Base-by-base conservation (phyloP, 2,888 invertebrate species). In the Drosophila rubida region DNA sequence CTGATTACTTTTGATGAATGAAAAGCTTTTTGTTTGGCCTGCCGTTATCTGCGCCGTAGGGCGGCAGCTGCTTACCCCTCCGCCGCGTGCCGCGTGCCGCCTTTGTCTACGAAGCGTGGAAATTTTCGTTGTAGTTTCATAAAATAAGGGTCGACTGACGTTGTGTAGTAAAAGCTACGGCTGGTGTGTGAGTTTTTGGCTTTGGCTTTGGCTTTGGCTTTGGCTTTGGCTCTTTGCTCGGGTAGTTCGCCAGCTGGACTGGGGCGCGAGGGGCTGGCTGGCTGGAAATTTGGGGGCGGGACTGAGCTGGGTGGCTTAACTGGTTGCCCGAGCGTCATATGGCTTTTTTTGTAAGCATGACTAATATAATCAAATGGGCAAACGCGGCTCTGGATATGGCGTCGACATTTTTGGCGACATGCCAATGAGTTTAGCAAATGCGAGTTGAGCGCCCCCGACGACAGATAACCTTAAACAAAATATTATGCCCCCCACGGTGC, bases 1-100 rank as follows among this genome's bases (percentile, higher is more conserved):
- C 67, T 62, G 88, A 75, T 80, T 82, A 65, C 58, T 83, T 86
- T 89, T 89, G 81, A 90, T 89, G 89, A 89, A 89, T 89, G 89
- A 89, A 89, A 89, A 89, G 89, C 89, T 89, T 78, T 83, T 70
- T 75, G 70, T 75, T 69, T 71, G 62, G 54, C 58, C 53, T 68
- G 69, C 64, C 76, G 78, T 67, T 75, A 69, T 64, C 70, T 70
- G 58, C 45, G 44, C 22, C 50, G 32, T 42, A 44, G 54, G 63
- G 19, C 46, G 13, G 41, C 39, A 51, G 42, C 8, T 22, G 30
- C 32, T 68, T 16, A 14, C 19, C 35, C 44, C 11, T 25, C 14
- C 9, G 8, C 41, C 6, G 19, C n/a, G n/a, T n/a, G n/a, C n/a
- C n/a, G n/a, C n/a, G n/a, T n/a, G 35, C 23, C 55, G 23, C n/a